Evolutionary conservation across 2,113 vertebrate species (phyloP).

Genomic region (Tinamus guttatus): DNA sequence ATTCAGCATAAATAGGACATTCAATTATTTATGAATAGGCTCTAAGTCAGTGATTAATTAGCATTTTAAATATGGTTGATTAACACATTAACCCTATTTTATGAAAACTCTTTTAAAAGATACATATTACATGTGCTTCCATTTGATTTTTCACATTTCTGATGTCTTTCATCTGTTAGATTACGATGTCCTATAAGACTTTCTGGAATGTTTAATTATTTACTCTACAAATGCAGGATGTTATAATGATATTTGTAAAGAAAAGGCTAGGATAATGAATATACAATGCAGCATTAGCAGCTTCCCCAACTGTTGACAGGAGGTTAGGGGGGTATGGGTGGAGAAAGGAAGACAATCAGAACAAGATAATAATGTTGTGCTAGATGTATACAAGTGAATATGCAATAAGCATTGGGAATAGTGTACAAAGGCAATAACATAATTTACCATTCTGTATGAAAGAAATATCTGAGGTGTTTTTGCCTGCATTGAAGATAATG

Average conservation of each 20-base stretch:
- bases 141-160: slow-evolving; percentile 68
- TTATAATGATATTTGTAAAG: slow-evolving; percentile 78
- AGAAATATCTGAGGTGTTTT: slow-evolving; percentile 56
- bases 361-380: slow-evolving; percentile 59
- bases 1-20: slow-evolving; percentile 72
- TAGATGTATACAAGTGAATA: slow-evolving; percentile 73
- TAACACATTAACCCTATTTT: slow-evolving; percentile 75
- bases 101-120: slow-evolving; percentile 72
- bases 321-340: slow-evolving; percentile 35
- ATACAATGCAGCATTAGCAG: slow-evolving; percentile 68
- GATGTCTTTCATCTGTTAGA: slow-evolving; percentile 72
- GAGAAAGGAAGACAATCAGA: slow-evolving; percentile 64
- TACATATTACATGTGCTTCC: slow-evolving; percentile 65
- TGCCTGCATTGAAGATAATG: slow-evolving; percentile 46
- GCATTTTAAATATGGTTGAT: slow-evolving; percentile 74
- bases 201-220: slow-evolving; percentile 77
- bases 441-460: slow-evolving; percentile 75
- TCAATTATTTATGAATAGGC: slow-evolving; percentile 72
- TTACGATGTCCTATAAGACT: slow-evolving; percentile 68
- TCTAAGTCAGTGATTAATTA: slow-evolving; percentile 72
- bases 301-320: slow-evolving; percentile 63
- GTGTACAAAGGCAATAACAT: slow-evolving; percentile 65
- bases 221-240: slow-evolving; percentile 76
- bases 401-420: slow-evolving; percentile 73
- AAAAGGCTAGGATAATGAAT: slow-evolving; percentile 66